Percentiles rank a stretch among this genome's conserved stretches.
These are phyloP conservation scores for Quiscalus mexicanus DNA, from an alignment of 2,113 vertebrate species.

Conservation along the genomic window DNA sequence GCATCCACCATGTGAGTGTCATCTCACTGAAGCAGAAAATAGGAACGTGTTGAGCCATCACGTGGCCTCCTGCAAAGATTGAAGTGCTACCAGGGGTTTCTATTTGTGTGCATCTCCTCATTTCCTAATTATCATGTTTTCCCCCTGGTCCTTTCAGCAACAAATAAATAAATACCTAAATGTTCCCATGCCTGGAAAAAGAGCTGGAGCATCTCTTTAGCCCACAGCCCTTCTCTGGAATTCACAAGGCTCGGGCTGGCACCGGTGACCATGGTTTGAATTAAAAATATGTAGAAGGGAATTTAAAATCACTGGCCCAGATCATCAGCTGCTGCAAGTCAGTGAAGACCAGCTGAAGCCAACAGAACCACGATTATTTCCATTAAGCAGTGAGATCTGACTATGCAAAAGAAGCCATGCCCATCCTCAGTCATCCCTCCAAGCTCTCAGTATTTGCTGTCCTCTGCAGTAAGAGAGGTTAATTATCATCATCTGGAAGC, in stretches of 20 bases:
- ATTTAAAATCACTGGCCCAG: constrained; percentile 31
- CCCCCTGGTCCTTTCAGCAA: not conserved
- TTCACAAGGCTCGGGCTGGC: not conserved
- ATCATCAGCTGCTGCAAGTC: constrained; percentile 29
- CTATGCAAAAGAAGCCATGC: not conserved
- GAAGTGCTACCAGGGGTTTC: not conserved
- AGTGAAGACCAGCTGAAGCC: not conserved
- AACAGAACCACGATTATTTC: not conserved
- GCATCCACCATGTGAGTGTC: not conserved
- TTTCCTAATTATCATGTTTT: not conserved
- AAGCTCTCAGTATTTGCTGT: not conserved
- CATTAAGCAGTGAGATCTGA: not conserved
- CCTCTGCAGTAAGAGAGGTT: not conserved
- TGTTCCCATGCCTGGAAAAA: not conserved
- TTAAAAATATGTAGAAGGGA: not conserved
- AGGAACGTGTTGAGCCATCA: not conserved
- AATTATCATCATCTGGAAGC: constrained; percentile 15
- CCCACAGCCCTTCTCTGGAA: not conserved
- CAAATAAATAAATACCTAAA: not conserved
- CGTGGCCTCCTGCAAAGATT: not conserved
- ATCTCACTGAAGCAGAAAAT: constrained; percentile 52
- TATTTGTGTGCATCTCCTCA: not conserved
- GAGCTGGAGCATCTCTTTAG: not conserved
- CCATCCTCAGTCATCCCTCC: not conserved
- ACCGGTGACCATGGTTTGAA: not conserved